Conservation (phyloP, 2,113 vertebrate species). For the Procavia capensis region DNA sequence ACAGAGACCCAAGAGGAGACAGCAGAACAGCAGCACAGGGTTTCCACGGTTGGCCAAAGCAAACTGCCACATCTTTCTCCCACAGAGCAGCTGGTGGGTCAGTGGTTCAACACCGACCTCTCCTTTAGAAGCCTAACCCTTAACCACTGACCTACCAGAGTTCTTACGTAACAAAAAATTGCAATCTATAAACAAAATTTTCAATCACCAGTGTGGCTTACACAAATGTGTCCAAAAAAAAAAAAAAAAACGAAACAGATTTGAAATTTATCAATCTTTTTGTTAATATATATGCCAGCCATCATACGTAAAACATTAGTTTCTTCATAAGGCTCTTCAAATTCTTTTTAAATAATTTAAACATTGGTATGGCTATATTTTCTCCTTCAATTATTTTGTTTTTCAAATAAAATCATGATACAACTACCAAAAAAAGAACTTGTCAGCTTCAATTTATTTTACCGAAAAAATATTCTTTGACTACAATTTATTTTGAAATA, state of each 20-base stretch:
- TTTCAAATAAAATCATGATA: slow-evolving; percentile 56
- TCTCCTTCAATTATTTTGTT: slow-evolving; percentile 2
- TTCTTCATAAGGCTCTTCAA: slow-evolving; percentile 12
- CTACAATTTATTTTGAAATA: not conserved
- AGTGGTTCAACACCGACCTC: too few relatives aligned
- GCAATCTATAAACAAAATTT: not conserved
- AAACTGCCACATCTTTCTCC: not conserved
- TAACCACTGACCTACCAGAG: too few relatives aligned
- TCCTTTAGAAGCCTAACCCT: too few relatives aligned
- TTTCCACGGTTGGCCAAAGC: not conserved
- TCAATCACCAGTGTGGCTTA: not conserved
- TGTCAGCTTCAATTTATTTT: not conserved
- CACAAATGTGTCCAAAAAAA: not conserved
- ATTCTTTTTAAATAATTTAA: slow-evolving; percentile 51
- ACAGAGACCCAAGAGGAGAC: not conserved
- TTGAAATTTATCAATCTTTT: not conserved
- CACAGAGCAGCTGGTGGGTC: not conserved
- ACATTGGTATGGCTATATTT: not conserved
- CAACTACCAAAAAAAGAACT: not conserved
- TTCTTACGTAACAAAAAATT: not conserved
- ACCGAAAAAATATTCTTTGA: not conserved
- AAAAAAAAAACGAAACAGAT: slow-evolving; percentile 9
- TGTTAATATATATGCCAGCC: slow-evolving; percentile 23
- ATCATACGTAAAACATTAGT: slow-evolving; percentile 12
- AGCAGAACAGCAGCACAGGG: not conserved